phyloP scores from a whole-genome alignment of 2,888 invertebrate species.

The Drosophila silvestris region DNA sequence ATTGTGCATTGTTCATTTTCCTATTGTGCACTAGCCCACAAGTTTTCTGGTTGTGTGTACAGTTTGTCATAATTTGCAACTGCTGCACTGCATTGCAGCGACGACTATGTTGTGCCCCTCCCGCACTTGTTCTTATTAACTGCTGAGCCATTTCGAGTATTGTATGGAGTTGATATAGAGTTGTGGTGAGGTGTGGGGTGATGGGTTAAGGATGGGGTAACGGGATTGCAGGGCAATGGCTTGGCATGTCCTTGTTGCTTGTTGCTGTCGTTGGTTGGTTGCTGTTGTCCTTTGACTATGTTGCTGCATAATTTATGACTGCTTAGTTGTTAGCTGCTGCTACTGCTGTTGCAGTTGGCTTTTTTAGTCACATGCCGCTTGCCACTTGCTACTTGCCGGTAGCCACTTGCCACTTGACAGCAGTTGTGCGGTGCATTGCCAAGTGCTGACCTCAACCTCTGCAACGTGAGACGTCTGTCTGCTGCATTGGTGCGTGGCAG shows the following conservation, averaged over 20 bases:
- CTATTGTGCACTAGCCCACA: slow-evolving; percentile 22
- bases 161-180: slow-evolving; percentile 55
- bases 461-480: slow-evolving; percentile 36
- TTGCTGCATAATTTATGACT: slow-evolving; percentile 80
- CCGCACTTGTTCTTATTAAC: slow-evolving; percentile 72
- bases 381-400: slow-evolving; percentile 7
- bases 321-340: slow-evolving; percentile 59
- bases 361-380: slow-evolving; percentile 52
- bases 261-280: slow-evolving; percentile 29
- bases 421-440: slow-evolving; percentile 36
- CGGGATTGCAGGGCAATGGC: slow-evolving; percentile 41
- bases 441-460: slow-evolving; percentile 40
- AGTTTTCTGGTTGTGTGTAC: slow-evolving; percentile 39
- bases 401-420: slow-evolving; percentile 27
- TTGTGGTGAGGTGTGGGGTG: not conserved
- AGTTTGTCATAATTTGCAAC: slow-evolving; percentile 77
- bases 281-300: slow-evolving; percentile 74
- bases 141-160: slow-evolving; percentile 64
- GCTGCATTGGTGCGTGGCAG: slow-evolving; percentile 54
- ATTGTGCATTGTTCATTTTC: slow-evolving; percentile 11
- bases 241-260: slow-evolving; percentile 58
- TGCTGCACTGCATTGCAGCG: slow-evolving; percentile 61
- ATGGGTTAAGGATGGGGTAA: not conserved
- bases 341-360: slow-evolving; percentile 44
- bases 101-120: slow-evolving; percentile 21